Conservation (phyloP, 1,140 invertebrate genomes). For the Physella acuta region DNA sequence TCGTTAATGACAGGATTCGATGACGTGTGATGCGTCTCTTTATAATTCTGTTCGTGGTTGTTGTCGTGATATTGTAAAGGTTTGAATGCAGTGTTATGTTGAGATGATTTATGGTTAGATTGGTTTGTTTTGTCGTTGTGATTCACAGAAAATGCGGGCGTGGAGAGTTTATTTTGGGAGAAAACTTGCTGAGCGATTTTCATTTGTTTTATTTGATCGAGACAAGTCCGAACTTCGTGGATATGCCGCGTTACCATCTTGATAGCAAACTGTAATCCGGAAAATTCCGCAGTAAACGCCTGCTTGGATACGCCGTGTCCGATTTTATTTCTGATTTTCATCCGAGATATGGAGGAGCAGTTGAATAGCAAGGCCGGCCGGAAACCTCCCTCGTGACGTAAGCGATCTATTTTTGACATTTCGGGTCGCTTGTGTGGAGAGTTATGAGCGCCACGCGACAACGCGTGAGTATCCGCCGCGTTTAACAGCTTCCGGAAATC, state of each 20-base stretch:
- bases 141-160: too few relatives aligned
- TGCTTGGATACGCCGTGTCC: slow-evolving; percentile 56
- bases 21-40: neutral
- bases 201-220: slow-evolving; percentile 35
- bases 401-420: too few relatives aligned
- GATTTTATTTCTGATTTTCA: slow-evolving; percentile 47
- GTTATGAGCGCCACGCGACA: neutral
- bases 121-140: neutral
- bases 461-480: neutral
- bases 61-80: too few relatives aligned
- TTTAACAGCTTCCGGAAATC: neutral
- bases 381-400: too few relatives aligned
- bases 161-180: neutral
- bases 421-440: neutral
- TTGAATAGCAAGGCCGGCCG: slow-evolving; percentile 39
- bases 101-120: neutral
- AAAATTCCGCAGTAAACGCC: slow-evolving; percentile 42
- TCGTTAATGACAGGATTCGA: neutral
- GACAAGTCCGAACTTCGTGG: slow-evolving; percentile 47
- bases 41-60: too few relatives aligned
- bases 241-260: slow-evolving; percentile 57
- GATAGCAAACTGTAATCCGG: slow-evolving; percentile 43
- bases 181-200: neutral
- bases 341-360: slow-evolving; percentile 48
- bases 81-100: neutral